Conservation (phyloP, 2,888 invertebrate species). For the Parnassius mnemosyne region DNA sequence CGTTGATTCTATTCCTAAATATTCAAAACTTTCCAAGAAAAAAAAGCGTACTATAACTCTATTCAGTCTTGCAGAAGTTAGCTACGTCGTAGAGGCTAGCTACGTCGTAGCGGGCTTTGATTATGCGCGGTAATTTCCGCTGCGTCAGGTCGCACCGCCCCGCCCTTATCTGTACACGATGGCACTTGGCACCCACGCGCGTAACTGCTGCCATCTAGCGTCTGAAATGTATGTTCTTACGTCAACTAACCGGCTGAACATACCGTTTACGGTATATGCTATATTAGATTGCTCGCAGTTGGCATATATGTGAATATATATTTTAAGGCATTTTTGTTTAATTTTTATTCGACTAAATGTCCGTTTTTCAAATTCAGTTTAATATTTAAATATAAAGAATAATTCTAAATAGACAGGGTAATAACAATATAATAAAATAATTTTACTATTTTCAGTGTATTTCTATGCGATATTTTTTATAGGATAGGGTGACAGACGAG, state of each 20-base stretch:
- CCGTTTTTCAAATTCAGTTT: no score
- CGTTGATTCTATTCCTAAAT: no score
- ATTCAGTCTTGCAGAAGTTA: not conserved
- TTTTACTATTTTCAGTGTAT: no score
- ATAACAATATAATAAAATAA: no score
- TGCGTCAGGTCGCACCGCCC: conserved; percentile 38
- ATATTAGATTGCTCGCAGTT: not conserved
- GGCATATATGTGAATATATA: not conserved
- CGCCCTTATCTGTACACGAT: conserved; percentile 25
- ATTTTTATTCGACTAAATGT: no score
- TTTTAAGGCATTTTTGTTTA: no score
- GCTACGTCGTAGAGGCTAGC: conserved; percentile 13
- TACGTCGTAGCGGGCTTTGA: conserved; percentile 25
- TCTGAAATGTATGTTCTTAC: conserved; percentile 14
- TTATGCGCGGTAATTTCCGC: conserved; percentile 30
- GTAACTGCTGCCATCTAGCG: conserved; percentile 20
- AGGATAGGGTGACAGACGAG: no score
- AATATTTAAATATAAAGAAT: no score
- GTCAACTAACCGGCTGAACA: conserved; percentile 5
- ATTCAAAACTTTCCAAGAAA: not conserved
- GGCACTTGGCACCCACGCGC: conserved; percentile 26
- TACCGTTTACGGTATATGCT: not conserved
- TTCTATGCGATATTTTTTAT: no score
- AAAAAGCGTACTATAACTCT: not conserved
- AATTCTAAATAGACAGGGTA: no score